phyloP scores from a whole-genome alignment of 2,888 invertebrate genomes.

The Plemyria rubiginata region DNA sequence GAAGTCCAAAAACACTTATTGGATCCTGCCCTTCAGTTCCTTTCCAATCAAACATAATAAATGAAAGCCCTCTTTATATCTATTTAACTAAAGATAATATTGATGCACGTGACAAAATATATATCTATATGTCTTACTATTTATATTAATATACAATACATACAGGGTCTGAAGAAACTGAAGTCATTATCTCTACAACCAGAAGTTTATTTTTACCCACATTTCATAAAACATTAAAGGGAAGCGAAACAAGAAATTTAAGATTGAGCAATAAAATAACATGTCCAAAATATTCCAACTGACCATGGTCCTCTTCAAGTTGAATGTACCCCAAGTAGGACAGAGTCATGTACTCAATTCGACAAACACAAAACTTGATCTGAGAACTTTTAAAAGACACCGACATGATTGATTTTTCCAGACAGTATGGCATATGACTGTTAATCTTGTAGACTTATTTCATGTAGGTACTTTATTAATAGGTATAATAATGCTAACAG shows the following conservation, averaged over 20 bases:
- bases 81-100: too few relatives aligned
- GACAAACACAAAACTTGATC: neutral
- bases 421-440: neutral
- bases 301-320: neutral
- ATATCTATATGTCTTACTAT: too few relatives aligned
- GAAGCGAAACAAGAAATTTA: neutral
- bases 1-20: slow-evolving; percentile 17
- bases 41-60: neutral
- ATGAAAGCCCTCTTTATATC: too few relatives aligned
- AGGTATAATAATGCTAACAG: neutral
- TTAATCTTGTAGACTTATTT: neutral
- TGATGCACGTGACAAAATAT: too few relatives aligned
- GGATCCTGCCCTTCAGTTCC: slow-evolving; percentile 8
- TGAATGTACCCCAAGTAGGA: slow-evolving; percentile 1
- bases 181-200: too few relatives aligned
- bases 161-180: too few relatives aligned
- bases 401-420: neutral
- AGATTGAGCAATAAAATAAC: neutral
- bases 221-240: too few relatives aligned
- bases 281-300: neutral
- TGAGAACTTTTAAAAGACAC: neutral
- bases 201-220: too few relatives aligned
- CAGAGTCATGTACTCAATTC: neutral
- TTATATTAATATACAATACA: too few relatives aligned
- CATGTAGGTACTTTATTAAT: neutral